Evolutionary conservation across 1,140 invertebrate genomes (phyloP), one percentile per base, ranked within the genome.

Genomic region (Drosophila parabipectinata): DNA sequence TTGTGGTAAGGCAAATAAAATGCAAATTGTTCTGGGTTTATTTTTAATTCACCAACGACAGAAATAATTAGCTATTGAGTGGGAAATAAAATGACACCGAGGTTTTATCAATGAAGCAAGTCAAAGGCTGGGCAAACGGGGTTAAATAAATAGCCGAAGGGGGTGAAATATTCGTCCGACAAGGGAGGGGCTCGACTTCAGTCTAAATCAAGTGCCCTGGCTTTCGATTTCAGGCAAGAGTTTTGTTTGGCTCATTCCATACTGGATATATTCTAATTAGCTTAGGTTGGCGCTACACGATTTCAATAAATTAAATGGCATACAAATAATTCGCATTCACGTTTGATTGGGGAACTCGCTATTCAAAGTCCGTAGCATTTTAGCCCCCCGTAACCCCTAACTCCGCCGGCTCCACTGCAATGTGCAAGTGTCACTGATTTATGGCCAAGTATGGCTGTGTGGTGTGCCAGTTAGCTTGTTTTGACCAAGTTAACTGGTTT

Each of bases 401-500:
- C 41, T 44, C 57, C 47, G 72, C 37, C 37, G 48, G 41, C 66
- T 62, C 26, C 34, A 72, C 45, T 83, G 75, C 79, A 83, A 57
- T 78, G 60, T 85, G 82, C 78, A 85, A 85, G 60, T 85, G 81
- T 87, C 81, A 85, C 82, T 85, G 81, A 85, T 85, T 85, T 85
- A 85, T 85, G 74, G 64, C 64, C 64, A 82, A 77, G 34, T 32
- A 51, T 28, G 50, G 44, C 26, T 61, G 64, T 71, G 47, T 54
- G 61, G 41, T 82, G 73, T 75, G 75, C 71, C 67, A 75, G 71
- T 71, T 72, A 72, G 79, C 76, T 87, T 82, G 61, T 72, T 67
- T 78, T 85, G 83, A 75, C 82, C 82, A 85, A 85, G 69, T 88
- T 87, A 82, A 88, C 82, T 87, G 69, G 81, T 85, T 85, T 78